Base-by-base conservation (phyloP, 2,113 vertebrate species). In the Carassius gibelio region DNA sequence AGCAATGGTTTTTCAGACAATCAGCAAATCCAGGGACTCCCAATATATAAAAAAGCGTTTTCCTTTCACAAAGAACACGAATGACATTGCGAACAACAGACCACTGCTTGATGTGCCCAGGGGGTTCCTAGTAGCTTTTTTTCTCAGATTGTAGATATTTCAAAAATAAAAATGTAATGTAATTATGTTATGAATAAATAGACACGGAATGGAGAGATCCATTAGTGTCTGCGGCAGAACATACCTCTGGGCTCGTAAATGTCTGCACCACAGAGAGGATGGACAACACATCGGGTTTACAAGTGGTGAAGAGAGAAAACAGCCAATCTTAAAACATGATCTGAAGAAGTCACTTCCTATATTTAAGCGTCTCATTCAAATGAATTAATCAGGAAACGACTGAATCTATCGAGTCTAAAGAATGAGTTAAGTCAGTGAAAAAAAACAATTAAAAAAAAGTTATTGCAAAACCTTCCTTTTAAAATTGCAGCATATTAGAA, bases 231-330 rank as follows among this genome's bases (percentile, higher is more conserved):
- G 34, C 30, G 36, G 48, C 21, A 76, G 14, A 38, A 90, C 89
- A 30, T 90, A 90, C 89, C 89, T 88, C 86, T 88, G 36, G 89
- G 88, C 85, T 87, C 87, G 61, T 89, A 91, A 84, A 89, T 66
- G 82, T 91, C 89, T 87, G 84, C 71, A 75, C 75, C 52, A 77
- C 45, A 82, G 45, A 26, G 26, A 64, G 38, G 38, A 13, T 42
- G 42, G n/a, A 84, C 81, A 55, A 78, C 66, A 82, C 13, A 69
- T 23, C 8, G 45, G 26, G 85, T 88, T 86, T 72, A 88, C 42
- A 82, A 72, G 62, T 76, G 42, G 59, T n/a, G 42, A 86, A 36
- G 6, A 36, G 6, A 79, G 19, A 76, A 61, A 52, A 81, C 66
- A 79, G 36, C 36, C 57, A 64, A 13, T 55, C 48, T 85, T 86